phyloP scores from a whole-genome alignment of 2,113 vertebrate species.

The Prinia subflava region DNA sequence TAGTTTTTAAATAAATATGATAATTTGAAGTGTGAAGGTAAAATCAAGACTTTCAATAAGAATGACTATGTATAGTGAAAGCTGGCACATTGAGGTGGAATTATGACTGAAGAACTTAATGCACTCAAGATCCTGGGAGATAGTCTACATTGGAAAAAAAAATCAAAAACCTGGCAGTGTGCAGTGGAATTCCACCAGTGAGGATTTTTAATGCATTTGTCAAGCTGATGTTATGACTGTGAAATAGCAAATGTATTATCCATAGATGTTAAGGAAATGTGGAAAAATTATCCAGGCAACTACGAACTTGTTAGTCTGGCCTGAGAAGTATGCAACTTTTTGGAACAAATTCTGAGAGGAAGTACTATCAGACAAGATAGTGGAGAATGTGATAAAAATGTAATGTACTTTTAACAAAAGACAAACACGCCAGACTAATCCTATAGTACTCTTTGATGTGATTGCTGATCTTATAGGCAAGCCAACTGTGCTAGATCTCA shows the following conservation, averaged over 20 bases:
- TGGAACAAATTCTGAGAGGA: conserved; percentile 14
- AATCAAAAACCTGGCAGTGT: background rate
- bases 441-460: conserved; percentile 9
- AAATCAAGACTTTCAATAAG: background rate
- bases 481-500: background rate
- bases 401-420: background rate
- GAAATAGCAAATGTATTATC: conserved; percentile 25
- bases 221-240: conserved; percentile 31
- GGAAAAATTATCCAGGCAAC: conserved; percentile 23
- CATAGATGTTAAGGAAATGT: background rate
- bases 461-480: background rate
- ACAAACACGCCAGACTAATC: background rate
- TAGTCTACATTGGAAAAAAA: background rate
- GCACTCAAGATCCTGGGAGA: background rate
- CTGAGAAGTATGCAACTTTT: background rate
- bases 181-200: conserved; percentile 17
- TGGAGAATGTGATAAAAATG: conserved; percentile 22
- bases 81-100: background rate
- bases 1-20: background rate
- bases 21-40: background rate
- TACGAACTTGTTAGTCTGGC: conserved; percentile 28
- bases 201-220: conserved; percentile 31
- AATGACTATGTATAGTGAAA: background rate
- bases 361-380: conserved; percentile 4
- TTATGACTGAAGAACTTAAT: background rate